Base-by-base conservation (phyloP, 2,888 invertebrate genomes). In the Caenorhabditis doughertyi region DNA sequence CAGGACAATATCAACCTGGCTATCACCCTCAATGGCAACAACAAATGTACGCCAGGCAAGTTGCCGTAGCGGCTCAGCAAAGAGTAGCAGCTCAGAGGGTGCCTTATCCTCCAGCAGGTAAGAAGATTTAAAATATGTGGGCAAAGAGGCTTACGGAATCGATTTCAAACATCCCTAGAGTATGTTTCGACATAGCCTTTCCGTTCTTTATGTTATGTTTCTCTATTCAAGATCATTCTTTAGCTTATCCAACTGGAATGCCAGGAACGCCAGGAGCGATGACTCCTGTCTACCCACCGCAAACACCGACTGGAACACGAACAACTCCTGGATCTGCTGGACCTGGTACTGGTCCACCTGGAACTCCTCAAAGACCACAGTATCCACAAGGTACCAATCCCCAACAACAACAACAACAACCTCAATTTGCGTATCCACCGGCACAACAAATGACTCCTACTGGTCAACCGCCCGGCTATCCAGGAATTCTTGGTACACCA, bases 351-450 rank as follows among this genome's bases (percentile, higher is more conserved):
- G 64, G 68, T 21, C 68, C 73, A 21, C 74, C 73, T 0, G 71
- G 71, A 32, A 62, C 65, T 13, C 72, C 62, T 21, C 68, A 71
- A 65, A 53, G 71, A 5, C 71, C 72, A 2, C 79, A 79, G 27
- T 80, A 80, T 55, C 80, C 80, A 18, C 67, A 60, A 18, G 80
- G 80, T 13, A 56, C 67, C 2, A 64, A 73, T 49, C 81, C 80
- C 3, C 65, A 65, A 29, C 56, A 27, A 58, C 65, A 67, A 7
- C 65, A 65, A 29, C 56, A 27, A 58, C 65, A 67, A 7, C 70
- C 81, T 3, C 74, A 76, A 25, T 67, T 72, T 16, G 58, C 72
- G 18, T 67, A 72, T 35, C 79, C 70, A 18, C 64, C 68, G 4
- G 25, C 72, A 23, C 71, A 49, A 23, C 82, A 77, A 23, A 49